Conservation (phyloP, 2,888 invertebrate species). For the Auanema sp. region DNA sequence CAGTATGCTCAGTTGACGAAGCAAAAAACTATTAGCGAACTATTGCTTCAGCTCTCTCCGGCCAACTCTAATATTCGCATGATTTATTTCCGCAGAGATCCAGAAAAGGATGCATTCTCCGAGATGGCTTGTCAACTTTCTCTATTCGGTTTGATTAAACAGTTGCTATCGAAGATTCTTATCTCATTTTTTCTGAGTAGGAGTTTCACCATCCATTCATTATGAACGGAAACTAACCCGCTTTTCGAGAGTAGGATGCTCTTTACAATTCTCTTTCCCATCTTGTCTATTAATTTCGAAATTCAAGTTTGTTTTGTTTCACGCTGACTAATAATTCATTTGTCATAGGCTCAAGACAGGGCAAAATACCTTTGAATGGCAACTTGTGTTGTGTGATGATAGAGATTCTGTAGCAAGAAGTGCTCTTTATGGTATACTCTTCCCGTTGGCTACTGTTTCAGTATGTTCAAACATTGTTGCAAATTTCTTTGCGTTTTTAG, state of each 20-base stretch:
- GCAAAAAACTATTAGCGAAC: neutral
- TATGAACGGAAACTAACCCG: conserved; percentile 53
- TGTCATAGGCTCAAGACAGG: conserved; percentile 51
- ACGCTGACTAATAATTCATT: neutral
- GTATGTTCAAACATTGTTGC: conserved; percentile 9
- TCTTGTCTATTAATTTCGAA: conserved; percentile 3
- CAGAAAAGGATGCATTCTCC: conserved; percentile 44
- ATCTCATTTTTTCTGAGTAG: conserved; percentile 16
- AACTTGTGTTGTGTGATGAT: conserved; percentile 60
- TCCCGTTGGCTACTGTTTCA: conserved; percentile 45
- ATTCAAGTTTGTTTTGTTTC: neutral
- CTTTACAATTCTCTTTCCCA: conserved; percentile 52
- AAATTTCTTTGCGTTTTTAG: conserved; percentile 1
- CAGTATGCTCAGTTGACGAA: conserved; percentile 25
- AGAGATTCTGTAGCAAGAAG: conserved; percentile 52
- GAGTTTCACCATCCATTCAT: conserved; percentile 49
- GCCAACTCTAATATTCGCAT: conserved; percentile 49
- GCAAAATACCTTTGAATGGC: conserved; percentile 53
- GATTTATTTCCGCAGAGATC: conserved; percentile 47
- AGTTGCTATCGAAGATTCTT: neutral
- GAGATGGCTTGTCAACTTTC: conserved; percentile 38
- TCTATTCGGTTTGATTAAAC: conserved; percentile 23
- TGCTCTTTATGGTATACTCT: conserved; percentile 53
- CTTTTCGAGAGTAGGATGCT: conserved; percentile 50
- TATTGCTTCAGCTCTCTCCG: conserved; percentile 46